A percentile compares a stretch with the other conserved stretches of the same genome.
phyloP scores from a whole-genome alignment of 2,797 vertebrate species.

The Numenius phaeopus region DNA sequence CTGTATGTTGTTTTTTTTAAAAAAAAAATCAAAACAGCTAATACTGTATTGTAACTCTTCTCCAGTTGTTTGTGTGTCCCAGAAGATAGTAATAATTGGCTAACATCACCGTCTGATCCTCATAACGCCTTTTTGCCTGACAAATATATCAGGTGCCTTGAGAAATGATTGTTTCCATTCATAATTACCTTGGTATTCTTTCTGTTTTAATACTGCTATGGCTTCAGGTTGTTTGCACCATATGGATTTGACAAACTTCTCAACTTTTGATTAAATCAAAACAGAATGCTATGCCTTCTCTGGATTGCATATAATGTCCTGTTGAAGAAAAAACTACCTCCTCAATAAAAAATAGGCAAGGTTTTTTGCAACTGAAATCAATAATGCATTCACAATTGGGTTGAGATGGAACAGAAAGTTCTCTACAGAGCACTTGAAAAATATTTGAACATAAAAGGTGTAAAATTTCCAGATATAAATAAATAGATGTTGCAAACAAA shows the following conservation, averaged over 20 bases:
- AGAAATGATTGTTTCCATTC: background rate
- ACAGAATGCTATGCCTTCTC: background rate
- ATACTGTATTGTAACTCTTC: background rate
- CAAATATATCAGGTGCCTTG: background rate
- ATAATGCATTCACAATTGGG: background rate
- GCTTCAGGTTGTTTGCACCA: background rate
- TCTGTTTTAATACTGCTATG: background rate
- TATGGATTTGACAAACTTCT: background rate
- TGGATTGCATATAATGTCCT: background rate
- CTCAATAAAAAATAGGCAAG: background rate
- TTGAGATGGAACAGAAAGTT: background rate
- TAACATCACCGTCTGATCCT: background rate
- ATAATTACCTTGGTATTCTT: background rate
- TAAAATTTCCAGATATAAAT: background rate
- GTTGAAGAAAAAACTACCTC: background rate
- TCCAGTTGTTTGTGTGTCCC: background rate
- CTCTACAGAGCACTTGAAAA: background rate
- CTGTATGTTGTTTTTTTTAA: fast-evolving
- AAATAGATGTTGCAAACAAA: background rate
- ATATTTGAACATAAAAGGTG: background rate
- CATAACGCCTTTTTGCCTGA: background rate
- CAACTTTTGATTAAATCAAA: background rate
- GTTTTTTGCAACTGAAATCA: background rate
- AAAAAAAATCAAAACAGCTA: background rate
- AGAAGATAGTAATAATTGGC: background rate